Base-by-base conservation (phyloP, 2,797 vertebrate species). In the Anguilla anguilla region DNA sequence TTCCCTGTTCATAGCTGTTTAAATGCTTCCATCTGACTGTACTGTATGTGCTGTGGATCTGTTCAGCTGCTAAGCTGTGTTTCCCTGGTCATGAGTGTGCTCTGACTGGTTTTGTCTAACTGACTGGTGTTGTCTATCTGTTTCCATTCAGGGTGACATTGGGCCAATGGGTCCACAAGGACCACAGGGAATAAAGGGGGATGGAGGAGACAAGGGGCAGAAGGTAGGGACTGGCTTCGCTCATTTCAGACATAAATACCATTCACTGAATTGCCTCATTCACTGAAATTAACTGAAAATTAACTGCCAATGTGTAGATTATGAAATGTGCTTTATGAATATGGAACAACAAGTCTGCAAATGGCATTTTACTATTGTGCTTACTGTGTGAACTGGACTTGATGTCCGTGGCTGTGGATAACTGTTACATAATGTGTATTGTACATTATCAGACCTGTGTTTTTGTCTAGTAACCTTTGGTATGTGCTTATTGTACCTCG, bases 131-230 rank as follows among this genome's bases (percentile, higher is more conserved):
- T 84, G 22, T 28, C 57, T 87, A 17, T 67, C 57, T 22, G 46
- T 86, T 64, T 59, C 43, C 86, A 0, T 0, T 64, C 90, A 98
- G 98, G 98, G 98, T 81, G 97, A 98, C 88, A 55, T 90, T 0
- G 98, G 98, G 89, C 96, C 95, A 13, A 87, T 94, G 0, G 97
- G 97, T 6, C 92, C 94, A 6, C 79, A 89, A 0, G 98, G 98
- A 6, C 95, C 94, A 0, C 96, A 94, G 91, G 98, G 98, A 87
- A 88, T 93, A n/a, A 97, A 96, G 89, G 98, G 98, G 53, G 92
- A 93, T 2, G 95, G 93, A 90, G 97, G 97, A 91, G 94, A 94
- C 92, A 97, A 98, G 92, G 98, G 98, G 92, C 95, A 96, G 17
- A 98, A 98, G 97, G 97, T 98, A 93, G 88, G 0, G 79, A 6